Base-by-base conservation (phyloP, 2,888 invertebrate species). In the Oligia fasciuncula region DNA sequence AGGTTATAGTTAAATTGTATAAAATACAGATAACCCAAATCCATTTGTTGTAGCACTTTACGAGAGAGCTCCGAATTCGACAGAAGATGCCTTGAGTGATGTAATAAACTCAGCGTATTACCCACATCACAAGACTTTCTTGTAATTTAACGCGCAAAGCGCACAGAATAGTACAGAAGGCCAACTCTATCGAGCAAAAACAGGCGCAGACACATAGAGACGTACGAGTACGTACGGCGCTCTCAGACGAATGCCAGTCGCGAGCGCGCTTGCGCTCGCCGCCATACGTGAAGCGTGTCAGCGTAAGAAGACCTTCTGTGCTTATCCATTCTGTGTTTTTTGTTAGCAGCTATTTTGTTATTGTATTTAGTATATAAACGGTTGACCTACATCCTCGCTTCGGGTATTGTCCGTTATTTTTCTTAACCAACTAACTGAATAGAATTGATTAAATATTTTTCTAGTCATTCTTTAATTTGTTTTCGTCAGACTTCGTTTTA, bases 401-500 rank as follows among this genome's bases (percentile, higher is more conserved):
- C 23, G 69, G 35, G 43, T n/a, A 29, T 23, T 40, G 49, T 81
- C 65, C 13, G 23, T 62, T 79, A 62, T 76, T 73, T 65, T 83
- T 67, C 67, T 63, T 51, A 69, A 54, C 43, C 51, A 35, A 63
- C 40, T 49, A 49, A 66, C 19, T 54, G 57, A 75, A 84, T 81
- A 63, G n/a, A 76, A 79, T 79, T 69, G 81, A 74, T 84, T 57
- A 68, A 66, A 73, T 67, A 49, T 62, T 57, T 68, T 71, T 69
- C 43, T 43, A n/a, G 23, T 54, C 60, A 62, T 70, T 23, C 66
- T 65, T 51, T 77, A 29, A 29, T 29, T 35, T 65, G 49, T 67
- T 79, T 72, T 73, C 8, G 51, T 67, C 3, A 60, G 9, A 57
- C 11, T n/a, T 60, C 11, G 4, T 54, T 70, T 79, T 63, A 63